Conservation (phyloP, 1,140 invertebrate species). For the Cherax quadricarinatus region DNA sequence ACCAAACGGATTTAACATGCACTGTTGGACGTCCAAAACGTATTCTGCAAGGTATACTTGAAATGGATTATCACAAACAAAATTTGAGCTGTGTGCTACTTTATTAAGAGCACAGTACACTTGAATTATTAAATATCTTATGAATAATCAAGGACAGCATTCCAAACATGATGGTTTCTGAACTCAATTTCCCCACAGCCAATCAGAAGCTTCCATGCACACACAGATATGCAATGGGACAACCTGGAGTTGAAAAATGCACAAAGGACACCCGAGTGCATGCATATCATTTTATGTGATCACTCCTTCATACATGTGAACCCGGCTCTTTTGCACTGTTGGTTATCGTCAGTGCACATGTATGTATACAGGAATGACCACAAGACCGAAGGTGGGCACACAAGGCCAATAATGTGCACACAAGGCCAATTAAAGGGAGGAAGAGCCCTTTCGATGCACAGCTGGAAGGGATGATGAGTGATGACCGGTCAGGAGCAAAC, state of each 20-base stretch:
- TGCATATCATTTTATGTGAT: constrained; percentile 11
- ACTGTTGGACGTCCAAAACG: not conserved
- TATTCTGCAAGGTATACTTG: not conserved
- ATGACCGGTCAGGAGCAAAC: constrained; percentile 12
- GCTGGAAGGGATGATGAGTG: not conserved
- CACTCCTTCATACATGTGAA: not conserved
- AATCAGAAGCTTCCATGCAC: not conserved
- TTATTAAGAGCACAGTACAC: not conserved
- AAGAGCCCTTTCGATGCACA: not conserved
- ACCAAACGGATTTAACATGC: not conserved
- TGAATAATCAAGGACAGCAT: not conserved
- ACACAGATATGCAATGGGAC: not conserved
- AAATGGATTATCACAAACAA: not conserved
- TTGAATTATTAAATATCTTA: not conserved
- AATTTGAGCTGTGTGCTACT: not conserved
- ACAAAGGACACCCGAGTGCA: not conserved
- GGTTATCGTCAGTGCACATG: not conserved
- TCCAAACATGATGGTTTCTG: not conserved
- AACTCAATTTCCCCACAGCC: not conserved
- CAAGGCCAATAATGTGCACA: constrained; percentile 26
- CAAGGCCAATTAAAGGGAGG: not conserved
- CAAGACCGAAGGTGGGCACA: not conserved
- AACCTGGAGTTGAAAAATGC: not conserved
- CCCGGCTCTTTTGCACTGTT: not conserved
- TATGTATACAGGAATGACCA: not conserved